phyloP scores from a whole-genome alignment of 2,888 invertebrate genomes.

The Lymantria monacha region DNA sequence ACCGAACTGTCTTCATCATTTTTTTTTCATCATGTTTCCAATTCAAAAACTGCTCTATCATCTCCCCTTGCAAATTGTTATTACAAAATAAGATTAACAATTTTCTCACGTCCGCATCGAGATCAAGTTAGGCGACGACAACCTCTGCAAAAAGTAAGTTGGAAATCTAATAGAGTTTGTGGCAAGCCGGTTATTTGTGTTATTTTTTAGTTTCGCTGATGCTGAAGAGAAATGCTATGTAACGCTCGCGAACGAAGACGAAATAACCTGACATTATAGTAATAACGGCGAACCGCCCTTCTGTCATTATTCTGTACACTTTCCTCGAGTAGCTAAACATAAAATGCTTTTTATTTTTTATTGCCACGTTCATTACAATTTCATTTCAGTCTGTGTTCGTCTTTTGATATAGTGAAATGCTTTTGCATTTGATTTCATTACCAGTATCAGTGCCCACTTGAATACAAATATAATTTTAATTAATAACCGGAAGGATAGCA shows the following conservation, averaged over 20 bases:
- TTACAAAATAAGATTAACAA: conserved; percentile 70
- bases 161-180: conserved; percentile 80
- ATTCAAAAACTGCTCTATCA: conserved; percentile 52
- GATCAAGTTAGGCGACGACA: conserved; percentile 74
- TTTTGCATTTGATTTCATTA: conserved; percentile 11
- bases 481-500: conserved; percentile 31
- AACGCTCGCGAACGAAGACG: conserved; percentile 72
- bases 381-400: conserved; percentile 35
- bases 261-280: conserved; percentile 75
- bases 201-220: conserved; percentile 70
- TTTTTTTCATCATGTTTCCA: conserved; percentile 46
- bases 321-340: conserved; percentile 65
- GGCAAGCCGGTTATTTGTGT: conserved; percentile 74
- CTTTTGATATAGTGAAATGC: conserved; percentile 17
- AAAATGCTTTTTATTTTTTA: conserved; percentile 56
- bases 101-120: conserved; percentile 76
- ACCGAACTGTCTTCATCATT: conserved; percentile 35
- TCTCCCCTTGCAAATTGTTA: conserved; percentile 52
- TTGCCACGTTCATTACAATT: conserved; percentile 55
- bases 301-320: conserved; percentile 76
- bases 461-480: conserved; percentile 31
- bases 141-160: conserved; percentile 76
- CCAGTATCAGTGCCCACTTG: conserved; percentile 17
- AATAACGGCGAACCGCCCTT: conserved; percentile 74
- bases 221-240: conserved; percentile 70